Conservation (phyloP, 2,113 vertebrate genomes). For the Prionailurus bengalensis region DNA sequence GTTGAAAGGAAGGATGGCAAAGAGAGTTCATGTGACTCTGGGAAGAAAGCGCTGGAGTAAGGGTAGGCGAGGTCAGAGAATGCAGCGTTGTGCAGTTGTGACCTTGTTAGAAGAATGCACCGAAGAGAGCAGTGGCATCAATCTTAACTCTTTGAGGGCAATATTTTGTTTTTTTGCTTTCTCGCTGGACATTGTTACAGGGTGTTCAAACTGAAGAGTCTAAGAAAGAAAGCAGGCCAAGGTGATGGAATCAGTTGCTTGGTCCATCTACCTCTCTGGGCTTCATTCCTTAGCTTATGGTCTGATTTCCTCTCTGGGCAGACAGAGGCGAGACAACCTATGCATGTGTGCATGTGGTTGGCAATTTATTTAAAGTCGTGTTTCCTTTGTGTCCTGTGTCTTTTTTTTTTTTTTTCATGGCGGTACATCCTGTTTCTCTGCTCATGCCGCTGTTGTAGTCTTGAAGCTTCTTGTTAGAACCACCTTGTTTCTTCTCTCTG, state of each 20-base stretch:
- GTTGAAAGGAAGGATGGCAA: background rate
- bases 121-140: background rate
- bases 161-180: background rate
- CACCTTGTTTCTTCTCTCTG: background rate
- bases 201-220: background rate
- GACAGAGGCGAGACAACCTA: background rate
- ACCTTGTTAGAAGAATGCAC: background rate
- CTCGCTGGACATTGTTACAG: background rate
- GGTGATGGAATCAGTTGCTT: background rate
- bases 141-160: background rate
- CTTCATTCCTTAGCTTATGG: background rate
- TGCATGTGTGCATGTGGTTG: background rate
- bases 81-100: accelerated
- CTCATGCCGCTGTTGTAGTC: background rate
- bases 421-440: background rate
- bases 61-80: background rate
- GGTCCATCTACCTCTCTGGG: background rate
- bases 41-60: background rate
- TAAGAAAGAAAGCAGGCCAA: background rate
- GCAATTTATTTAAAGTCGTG: background rate
- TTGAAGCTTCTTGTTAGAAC: background rate
- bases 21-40: background rate
- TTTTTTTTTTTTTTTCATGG: background rate
- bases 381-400: background rate
- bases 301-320: slow-evolving; percentile 21